These are phyloP conservation scores for Trypoxylon attenuatum DNA, from an alignment of 2,888 invertebrate species.

Conservation along the genomic window DNA sequence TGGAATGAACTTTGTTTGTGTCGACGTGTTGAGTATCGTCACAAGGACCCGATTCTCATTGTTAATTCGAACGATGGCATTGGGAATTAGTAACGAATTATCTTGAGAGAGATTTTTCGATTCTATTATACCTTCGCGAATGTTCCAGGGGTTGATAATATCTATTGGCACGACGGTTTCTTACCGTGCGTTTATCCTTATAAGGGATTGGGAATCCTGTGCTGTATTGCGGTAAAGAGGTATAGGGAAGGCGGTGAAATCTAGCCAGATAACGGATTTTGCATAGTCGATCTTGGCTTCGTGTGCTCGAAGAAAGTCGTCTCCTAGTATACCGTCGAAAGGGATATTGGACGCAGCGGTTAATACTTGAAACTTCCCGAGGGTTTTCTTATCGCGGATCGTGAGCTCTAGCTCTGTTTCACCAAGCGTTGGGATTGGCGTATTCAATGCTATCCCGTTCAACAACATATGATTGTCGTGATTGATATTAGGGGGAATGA, in stretches of 20 bases:
- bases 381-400: not conserved
- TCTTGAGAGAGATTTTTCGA: not conserved
- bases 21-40: slow-evolving; percentile 1
- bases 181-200: not conserved
- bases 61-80: not conserved
- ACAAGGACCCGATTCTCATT: not conserved
- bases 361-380: slow-evolving; percentile 4
- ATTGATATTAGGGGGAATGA: not conserved
- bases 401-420: slow-evolving; percentile 3
- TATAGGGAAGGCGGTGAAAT: slow-evolving; percentile 2
- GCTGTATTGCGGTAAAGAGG: not conserved
- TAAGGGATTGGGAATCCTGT: not conserved
- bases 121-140: slow-evolving; percentile 6
- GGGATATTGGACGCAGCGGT: not conserved
- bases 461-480: not conserved
- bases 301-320: slow-evolving; percentile 1
- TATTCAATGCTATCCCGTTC: slow-evolving; percentile 2
- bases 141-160: not conserved
- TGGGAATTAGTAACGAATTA: not conserved
- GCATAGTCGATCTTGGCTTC: slow-evolving; percentile 1
- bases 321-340: slow-evolving; percentile 6
- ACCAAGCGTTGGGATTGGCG: slow-evolving; percentile 2
- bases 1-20: not conserved
- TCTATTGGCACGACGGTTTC: not conserved
- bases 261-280: not conserved